phyloP scores from a whole-genome alignment of 2,113 vertebrate species.

The Misgurnus anguillicaudatus region DNA sequence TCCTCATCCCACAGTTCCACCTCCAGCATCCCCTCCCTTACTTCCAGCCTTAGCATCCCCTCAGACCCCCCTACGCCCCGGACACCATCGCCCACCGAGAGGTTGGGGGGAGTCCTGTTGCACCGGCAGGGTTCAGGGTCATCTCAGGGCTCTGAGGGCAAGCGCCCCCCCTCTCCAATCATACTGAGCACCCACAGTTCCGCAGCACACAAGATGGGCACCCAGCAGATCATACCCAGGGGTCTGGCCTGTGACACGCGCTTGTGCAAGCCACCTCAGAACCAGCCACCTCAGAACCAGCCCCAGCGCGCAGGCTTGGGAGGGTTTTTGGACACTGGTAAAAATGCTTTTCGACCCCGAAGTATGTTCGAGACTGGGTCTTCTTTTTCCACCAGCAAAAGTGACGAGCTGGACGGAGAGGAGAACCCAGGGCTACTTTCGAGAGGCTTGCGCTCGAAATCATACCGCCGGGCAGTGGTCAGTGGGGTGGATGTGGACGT shows the following conservation, averaged over 20 bases:
- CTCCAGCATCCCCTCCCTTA: constrained; percentile 60
- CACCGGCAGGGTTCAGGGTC: constrained; percentile 60
- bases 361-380: constrained; percentile 85
- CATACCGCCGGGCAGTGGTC: constrained; percentile 91
- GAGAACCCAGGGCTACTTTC: constrained; percentile 75
- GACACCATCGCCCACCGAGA: constrained; percentile 61
- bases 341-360: constrained; percentile 73
- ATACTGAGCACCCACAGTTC: constrained; percentile 87
- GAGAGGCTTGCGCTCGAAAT: constrained; percentile 88
- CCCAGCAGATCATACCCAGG: constrained; percentile 90
- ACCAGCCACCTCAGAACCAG: constrained; percentile 44
- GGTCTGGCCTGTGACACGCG: constrained; percentile 77
- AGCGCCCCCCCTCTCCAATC: constrained; percentile 63
- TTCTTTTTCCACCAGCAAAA: constrained; percentile 62
- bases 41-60: constrained; percentile 58
- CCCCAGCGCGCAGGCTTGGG: constrained; percentile 54
- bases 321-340: constrained; percentile 66
- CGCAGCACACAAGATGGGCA: constrained; percentile 84
- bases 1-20: constrained; percentile 66
- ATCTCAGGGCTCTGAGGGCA: constrained; percentile 58
- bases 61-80: constrained; percentile 63
- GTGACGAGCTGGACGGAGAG: constrained; percentile 70
- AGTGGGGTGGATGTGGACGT: constrained; percentile 82
- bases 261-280: constrained; percentile 59
- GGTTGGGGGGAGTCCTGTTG: constrained; percentile 5